Conservation (phyloP, 2,888 invertebrate species). For the Fragum whitleyi region DNA sequence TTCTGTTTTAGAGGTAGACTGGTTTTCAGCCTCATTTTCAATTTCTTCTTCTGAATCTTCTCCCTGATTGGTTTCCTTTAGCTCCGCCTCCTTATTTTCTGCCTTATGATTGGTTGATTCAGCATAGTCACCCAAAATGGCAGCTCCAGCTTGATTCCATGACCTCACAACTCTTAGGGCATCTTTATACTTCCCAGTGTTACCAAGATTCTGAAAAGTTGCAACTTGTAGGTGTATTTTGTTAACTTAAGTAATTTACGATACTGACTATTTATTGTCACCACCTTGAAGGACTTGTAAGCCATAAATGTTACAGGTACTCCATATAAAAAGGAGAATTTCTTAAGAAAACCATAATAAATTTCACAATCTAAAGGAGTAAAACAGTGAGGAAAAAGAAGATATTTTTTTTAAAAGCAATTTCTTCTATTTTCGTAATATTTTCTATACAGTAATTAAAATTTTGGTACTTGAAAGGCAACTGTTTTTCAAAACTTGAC, state of each 20-base stretch:
- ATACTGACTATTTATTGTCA: too few relatives aligned
- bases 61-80: neutral
- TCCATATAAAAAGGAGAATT: too few relatives aligned
- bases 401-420: neutral
- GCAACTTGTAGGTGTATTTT: too few relatives aligned
- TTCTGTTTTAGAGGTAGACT: neutral
- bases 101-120: constrained; percentile 2
- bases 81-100: neutral
- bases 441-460: too few relatives aligned
- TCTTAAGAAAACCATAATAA: too few relatives aligned
- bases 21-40: constrained; percentile 5
- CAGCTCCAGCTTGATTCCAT: constrained; percentile 46
- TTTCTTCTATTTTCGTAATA: neutral
- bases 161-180: constrained; percentile 58
- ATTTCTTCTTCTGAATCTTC: constrained; percentile 17
- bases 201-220: constrained; percentile 63
- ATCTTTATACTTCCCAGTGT: constrained; percentile 54
- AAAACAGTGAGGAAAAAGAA: neutral
- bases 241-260: too few relatives aligned
- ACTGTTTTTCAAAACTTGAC: too few relatives aligned
- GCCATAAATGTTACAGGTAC: too few relatives aligned
- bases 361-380: too few relatives aligned
- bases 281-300: too few relatives aligned
- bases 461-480: too few relatives aligned
- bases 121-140: constrained; percentile 13